Base-by-base conservation (phyloP, 2,113 vertebrate species). In the Machaerirhynchus nigripectus region DNA sequence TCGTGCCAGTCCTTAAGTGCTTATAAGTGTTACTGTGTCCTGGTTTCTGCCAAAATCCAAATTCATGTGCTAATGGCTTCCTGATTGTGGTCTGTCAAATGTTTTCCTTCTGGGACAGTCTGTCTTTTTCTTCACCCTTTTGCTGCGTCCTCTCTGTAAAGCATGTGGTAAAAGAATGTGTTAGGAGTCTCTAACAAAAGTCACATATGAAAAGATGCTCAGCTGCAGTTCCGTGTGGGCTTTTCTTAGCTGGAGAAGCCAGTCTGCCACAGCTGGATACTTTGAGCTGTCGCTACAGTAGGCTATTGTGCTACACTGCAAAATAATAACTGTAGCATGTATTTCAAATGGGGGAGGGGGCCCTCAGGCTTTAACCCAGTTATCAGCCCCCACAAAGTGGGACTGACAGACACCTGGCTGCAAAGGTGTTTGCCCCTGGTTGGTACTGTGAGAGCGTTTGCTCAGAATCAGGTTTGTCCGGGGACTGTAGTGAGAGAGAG, bases 31-130 rank as follows among this genome's bases (percentile, higher is more conserved):
- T 76, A 26, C 27, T 37, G 4, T 81, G 68, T n/a, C 35, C 50
- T 1, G 1, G 2, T 80, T 69, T 89, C 77, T 96, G 18, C 73
- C 35, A 50, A 63, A 91, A 64, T 86, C 15, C 37, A 89, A 37
- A 61, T 57, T 70, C 27, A 2, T 19, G 10, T 6, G 2, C 52
- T 70, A 27, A 35, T 74, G 0, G 0, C 21, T 59, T 84, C 27
- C 44, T 81, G 26, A n/a, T 47, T 69, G n/a, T 77, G 12, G 17
- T 67, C 40, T 49, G 27, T 64, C 57, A 71, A 0, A 19, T 63
- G 14, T 39, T 82, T 84, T 59, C 27, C 47, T 76, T 83, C 57
- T 73, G 50, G 10, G 23, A 9, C 19, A 18, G 18, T 46, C 20
- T 92, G 20, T 63, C 35, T 93, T 73, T 47, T 56, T 11, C 26